These are phyloP conservation scores for Diarsia rubi DNA, from an alignment of 2,888 invertebrate species.

Conservation along the genomic window DNA sequence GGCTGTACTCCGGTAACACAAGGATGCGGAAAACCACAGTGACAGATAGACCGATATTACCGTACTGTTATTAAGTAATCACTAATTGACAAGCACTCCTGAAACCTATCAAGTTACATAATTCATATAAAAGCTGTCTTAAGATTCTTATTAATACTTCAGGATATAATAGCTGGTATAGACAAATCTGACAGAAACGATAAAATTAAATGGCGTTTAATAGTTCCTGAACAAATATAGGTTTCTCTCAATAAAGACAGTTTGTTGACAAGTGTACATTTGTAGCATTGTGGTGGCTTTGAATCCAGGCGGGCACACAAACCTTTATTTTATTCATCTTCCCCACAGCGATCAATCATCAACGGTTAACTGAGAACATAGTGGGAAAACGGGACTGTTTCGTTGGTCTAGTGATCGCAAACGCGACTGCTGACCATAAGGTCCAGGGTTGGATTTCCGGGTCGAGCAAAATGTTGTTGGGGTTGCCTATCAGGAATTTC, in stretches of 20 bases:
- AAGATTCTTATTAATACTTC: slow-evolving; percentile 24
- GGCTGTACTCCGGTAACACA: neutral
- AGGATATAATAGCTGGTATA: neutral
- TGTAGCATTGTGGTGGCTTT: neutral
- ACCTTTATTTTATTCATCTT: too few relatives aligned
- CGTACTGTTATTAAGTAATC: slow-evolving; percentile 14
- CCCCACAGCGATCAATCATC: too few relatives aligned
- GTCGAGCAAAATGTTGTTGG: too few relatives aligned
- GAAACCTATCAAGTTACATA: slow-evolving; percentile 33
- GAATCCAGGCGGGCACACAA: too few relatives aligned
- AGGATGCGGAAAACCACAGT: slow-evolving; percentile 9
- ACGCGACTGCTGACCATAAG: too few relatives aligned
- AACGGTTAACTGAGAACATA: neutral
- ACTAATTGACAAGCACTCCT: slow-evolving; percentile 21
- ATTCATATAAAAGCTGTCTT: slow-evolving; percentile 12
- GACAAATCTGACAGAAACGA: slow-evolving; percentile 16
- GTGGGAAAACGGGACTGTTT: neutral
- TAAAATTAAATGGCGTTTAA: slow-evolving; percentile 27
- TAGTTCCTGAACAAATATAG: neutral
- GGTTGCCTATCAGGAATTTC: too few relatives aligned
- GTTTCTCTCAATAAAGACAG: slow-evolving; percentile 17
- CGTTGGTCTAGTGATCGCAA: too few relatives aligned
- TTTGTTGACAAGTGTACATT: neutral
- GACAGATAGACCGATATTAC: neutral
- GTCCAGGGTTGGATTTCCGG: too few relatives aligned